These are phyloP conservation scores for Andrena camellia DNA, from an alignment of 2,888 invertebrate genomes.

Conservation along the genomic window DNA sequence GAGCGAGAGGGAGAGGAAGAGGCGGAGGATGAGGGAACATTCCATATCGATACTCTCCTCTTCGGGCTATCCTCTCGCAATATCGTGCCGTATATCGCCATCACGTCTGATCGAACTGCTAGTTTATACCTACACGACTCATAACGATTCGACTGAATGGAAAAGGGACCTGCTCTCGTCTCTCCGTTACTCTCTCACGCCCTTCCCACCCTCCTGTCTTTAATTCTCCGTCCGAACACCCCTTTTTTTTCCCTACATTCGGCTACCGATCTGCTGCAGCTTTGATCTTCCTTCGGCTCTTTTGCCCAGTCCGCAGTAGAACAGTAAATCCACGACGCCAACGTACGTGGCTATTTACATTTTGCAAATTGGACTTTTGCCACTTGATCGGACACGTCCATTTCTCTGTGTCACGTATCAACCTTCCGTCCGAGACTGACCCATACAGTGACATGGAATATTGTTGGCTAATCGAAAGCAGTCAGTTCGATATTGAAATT, in stretches of 20 bases:
- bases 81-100: conserved; percentile 74
- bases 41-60: conserved; percentile 73
- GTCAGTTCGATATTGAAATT: too few relatives aligned
- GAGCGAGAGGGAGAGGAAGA: conserved; percentile 28
- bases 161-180: conserved; percentile 39
- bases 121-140: conserved; percentile 73
- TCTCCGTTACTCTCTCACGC: conserved; percentile 8
- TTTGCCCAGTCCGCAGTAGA: neutral
- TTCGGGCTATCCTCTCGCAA: conserved; percentile 71
- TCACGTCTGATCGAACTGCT: conserved; percentile 74
- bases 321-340: neutral
- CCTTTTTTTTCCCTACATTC: conserved; percentile 2
- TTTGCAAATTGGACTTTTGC: neutral
- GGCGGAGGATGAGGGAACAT: conserved; percentile 62
- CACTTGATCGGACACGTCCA: too few relatives aligned
- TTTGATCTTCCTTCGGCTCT: conserved; percentile 16
- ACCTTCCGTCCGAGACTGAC: too few relatives aligned
- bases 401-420: too few relatives aligned
- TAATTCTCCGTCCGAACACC: conserved; percentile 21
- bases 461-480: too few relatives aligned
- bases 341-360: neutral
- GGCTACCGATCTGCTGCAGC: neutral
- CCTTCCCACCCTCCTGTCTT: neutral
- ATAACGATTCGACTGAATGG: conserved; percentile 68
- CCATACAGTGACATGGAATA: too few relatives aligned